A percentile compares a stretch with the other conserved stretches of the same genome.
Conservation (phyloP, 2,797 vertebrate genomes). For the Pitangus sulphuratus region DNA sequence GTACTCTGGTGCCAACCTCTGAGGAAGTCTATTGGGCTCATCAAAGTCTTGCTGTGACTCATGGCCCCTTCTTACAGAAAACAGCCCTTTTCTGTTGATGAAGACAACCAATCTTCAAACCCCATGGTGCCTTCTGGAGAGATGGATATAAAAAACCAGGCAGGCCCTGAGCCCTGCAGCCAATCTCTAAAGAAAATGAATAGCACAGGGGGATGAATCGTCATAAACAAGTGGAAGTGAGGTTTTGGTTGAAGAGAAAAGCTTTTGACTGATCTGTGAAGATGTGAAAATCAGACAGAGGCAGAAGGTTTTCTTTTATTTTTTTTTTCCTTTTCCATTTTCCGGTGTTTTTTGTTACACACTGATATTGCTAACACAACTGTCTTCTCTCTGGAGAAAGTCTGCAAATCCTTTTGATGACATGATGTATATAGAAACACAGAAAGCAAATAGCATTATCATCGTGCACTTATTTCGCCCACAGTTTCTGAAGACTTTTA, state of each 20-base stretch:
- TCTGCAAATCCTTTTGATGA: neutral
- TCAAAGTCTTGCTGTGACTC: conserved; percentile 17
- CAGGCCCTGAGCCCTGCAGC: conserved; percentile 13
- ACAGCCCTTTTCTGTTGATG: neutral
- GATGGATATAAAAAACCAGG: neutral
- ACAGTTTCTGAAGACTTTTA: neutral
- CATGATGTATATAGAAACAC: neutral
- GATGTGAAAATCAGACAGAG: neutral
- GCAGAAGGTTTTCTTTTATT: neutral
- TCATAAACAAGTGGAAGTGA: neutral
- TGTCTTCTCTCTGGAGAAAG: neutral
- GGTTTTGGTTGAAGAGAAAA: neutral
- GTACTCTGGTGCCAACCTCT: neutral
- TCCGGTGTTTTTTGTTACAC: neutral
- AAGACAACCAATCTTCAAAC: neutral
- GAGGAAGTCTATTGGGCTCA: neutral
- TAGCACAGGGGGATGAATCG: neutral
- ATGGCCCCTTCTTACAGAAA: neutral
- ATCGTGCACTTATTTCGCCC: neutral
- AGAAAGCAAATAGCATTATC: neutral
- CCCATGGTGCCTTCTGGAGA: conserved; percentile 8
- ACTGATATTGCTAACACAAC: neutral
- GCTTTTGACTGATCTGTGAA: conserved; percentile 8
- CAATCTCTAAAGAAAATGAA: conserved; percentile 20
- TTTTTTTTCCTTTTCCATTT: neutral